Conservation (phyloP, 2,888 invertebrate genomes). For the Hirtodrosophila trivittata region DNA sequence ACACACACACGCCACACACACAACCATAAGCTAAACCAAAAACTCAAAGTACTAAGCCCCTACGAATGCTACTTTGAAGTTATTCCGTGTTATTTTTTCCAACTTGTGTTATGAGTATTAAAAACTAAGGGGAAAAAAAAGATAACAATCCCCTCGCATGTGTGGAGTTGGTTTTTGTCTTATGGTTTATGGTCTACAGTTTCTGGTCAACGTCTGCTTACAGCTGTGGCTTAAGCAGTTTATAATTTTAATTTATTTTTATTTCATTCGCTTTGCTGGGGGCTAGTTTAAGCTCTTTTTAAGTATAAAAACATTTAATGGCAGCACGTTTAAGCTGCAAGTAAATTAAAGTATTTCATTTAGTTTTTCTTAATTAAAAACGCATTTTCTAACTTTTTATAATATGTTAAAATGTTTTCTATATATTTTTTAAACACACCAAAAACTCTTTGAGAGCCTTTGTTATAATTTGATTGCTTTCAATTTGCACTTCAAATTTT, state of each 20-base stretch:
- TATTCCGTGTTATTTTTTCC: constrained; percentile 41
- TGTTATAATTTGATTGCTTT: too few relatives aligned
- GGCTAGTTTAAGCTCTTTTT: constrained; percentile 46
- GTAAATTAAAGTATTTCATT: constrained; percentile 9
- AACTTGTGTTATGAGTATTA: neutral
- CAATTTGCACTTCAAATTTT: too few relatives aligned
- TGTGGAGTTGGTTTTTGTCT: constrained; percentile 23
- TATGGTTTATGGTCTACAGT: constrained; percentile 8
- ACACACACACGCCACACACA: constrained; percentile 15
- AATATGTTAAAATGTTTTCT: too few relatives aligned
- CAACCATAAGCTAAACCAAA: constrained; percentile 56
- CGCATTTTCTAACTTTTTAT: constrained; percentile 1
- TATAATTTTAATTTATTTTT: constrained; percentile 64
- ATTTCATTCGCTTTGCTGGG: constrained; percentile 38
- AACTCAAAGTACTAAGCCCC: constrained; percentile 64
- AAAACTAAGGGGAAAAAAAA: too few relatives aligned
- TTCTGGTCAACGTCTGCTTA: constrained; percentile 31
- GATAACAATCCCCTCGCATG: constrained; percentile 17
- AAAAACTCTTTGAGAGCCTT: too few relatives aligned
- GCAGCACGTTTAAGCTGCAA: constrained; percentile 18
- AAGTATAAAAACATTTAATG: constrained; percentile 28
- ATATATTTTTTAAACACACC: too few relatives aligned
- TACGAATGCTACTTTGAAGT: constrained; percentile 66
- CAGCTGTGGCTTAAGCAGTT: constrained; percentile 67
- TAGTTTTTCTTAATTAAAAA: constrained; percentile 2